Evolutionary conservation across 2,797 vertebrate species (phyloP).

Genomic region (Hybognathus amarus): DNA sequence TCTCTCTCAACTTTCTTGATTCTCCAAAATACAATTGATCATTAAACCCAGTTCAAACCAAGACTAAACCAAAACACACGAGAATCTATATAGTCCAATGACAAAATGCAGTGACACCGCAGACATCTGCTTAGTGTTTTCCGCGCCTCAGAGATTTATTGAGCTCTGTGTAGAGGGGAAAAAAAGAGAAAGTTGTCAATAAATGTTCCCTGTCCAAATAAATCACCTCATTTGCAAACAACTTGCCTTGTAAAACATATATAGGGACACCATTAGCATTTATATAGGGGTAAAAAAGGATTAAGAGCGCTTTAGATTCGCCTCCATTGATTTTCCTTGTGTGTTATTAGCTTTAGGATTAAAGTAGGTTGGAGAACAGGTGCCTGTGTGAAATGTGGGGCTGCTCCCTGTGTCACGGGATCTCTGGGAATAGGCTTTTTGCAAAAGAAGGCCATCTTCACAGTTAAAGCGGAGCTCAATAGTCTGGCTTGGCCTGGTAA

Average conservation of each 20-base stretch:
- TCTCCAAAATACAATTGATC: neutral
- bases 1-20: neutral
- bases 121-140: conserved; percentile 70
- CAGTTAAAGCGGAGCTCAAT: conserved; percentile 73
- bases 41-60: neutral
- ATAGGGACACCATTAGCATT: conserved; percentile 37
- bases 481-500: conserved; percentile 77
- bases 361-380: conserved; percentile 70
- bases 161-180: neutral
- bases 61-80: neutral
- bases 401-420: conserved; percentile 72
- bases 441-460: conserved; percentile 78
- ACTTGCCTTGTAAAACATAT: conserved; percentile 60
- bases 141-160: conserved; percentile 63
- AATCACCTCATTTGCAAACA: conserved; percentile 66
- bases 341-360: conserved; percentile 21
- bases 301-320: neutral
- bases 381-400: conserved; percentile 74
- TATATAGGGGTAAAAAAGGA: conserved; percentile 17
- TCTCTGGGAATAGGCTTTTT: conserved; percentile 73
- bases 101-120: conserved; percentile 52
- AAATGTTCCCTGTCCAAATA: conserved; percentile 59
- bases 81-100: conserved; percentile 9
- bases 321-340: conserved; percentile 14
- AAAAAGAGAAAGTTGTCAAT: conserved; percentile 35